Evolutionary conservation across 2,797 vertebrate species (phyloP).

Genomic region (Myotis pilosus): DNA sequence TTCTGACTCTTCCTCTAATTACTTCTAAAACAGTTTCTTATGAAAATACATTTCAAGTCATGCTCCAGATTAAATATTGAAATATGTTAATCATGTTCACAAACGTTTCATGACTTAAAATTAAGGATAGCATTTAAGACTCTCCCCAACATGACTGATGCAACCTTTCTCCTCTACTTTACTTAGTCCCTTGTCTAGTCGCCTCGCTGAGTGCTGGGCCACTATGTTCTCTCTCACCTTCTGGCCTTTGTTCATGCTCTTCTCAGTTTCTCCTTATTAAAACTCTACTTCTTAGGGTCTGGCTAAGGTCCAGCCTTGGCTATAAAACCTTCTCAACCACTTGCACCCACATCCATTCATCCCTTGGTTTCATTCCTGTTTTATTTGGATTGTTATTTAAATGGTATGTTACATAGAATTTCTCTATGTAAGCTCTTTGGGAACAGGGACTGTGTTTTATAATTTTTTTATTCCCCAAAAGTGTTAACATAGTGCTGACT

Average conservation of each 20-base stretch:
- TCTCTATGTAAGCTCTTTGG: not conserved
- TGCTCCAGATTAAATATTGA: constrained; percentile 5
- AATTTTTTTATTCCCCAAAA: not conserved
- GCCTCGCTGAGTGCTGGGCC: not conserved
- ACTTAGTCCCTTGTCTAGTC: not conserved
- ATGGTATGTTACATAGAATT: not conserved
- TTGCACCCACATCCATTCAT: not conserved
- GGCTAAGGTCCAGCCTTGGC: not conserved
- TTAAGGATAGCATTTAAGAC: not conserved
- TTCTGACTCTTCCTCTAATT: not conserved
- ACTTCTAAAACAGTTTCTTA: constrained; percentile 4
- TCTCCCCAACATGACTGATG: not conserved
- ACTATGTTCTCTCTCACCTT: not conserved
- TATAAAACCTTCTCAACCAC: not conserved
- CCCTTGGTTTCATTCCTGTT: not conserved
- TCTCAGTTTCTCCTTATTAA: not conserved
- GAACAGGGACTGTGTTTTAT: not conserved
- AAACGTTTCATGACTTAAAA: not conserved
- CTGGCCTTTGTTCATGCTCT: not conserved
- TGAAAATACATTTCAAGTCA: not conserved
- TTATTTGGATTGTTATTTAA: constrained; percentile 22
- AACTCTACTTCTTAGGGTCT: not conserved
- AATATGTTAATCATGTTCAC: not conserved
- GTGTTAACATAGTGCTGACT: not conserved
- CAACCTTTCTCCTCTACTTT: not conserved